Percentiles rank a stretch among this genome's conserved stretches.
These are phyloP conservation scores for Pollenia griseotomentosa DNA, from an alignment of 2,888 invertebrate species.

Conservation along the genomic window DNA sequence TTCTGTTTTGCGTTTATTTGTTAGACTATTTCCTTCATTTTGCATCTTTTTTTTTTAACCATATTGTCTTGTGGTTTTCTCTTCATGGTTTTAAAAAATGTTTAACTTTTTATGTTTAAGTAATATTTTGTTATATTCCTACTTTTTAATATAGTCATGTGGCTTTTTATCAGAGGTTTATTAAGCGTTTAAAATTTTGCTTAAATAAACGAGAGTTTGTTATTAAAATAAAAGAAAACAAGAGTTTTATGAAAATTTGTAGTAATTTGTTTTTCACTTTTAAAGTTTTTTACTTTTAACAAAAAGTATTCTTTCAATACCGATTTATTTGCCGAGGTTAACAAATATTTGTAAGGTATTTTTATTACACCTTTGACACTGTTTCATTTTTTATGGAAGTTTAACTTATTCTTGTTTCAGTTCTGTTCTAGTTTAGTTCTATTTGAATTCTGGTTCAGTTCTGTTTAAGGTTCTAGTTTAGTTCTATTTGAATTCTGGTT, in stretches of 20 bases:
- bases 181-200: conserved; percentile 46
- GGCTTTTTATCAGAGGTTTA: conserved; percentile 53
- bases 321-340: background rate
- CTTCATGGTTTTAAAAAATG: conserved; percentile 43
- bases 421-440: no score
- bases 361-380: background rate
- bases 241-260: conserved; percentile 36
- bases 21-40: conserved; percentile 34
- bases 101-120: background rate
- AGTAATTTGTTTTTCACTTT: conserved; percentile 13
- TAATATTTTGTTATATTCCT: conserved; percentile 19
- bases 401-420: no score
- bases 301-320: background rate
- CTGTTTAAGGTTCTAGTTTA: no score
- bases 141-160: conserved; percentile 66
- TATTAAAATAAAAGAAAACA: conserved; percentile 41
- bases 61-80: conserved; percentile 69
- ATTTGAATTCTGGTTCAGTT: no score
- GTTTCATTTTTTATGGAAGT: background rate
- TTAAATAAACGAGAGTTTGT: conserved; percentile 39
- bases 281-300: no score
- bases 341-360: background rate
- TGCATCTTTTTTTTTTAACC: conserved; percentile 23
- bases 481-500: no score
- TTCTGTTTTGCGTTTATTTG: conserved; percentile 42